Conservation (phyloP, 1,140 invertebrate species). For the Formica selysi region DNA sequence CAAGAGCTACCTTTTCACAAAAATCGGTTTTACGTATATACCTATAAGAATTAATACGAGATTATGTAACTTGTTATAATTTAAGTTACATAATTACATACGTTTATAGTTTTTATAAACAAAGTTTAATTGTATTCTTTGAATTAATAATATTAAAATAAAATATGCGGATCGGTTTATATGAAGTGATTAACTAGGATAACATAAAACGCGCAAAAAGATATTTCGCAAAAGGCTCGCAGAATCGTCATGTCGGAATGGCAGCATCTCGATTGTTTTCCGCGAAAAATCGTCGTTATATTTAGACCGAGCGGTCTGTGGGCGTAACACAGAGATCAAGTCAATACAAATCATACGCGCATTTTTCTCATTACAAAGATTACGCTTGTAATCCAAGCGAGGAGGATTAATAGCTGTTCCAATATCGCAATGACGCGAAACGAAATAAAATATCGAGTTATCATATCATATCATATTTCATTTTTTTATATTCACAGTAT, state of each 20-base stretch:
- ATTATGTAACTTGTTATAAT: neutral
- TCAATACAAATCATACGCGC: slow-evolving; percentile 28
- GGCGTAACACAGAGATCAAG: slow-evolving; percentile 50
- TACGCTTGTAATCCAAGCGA: neutral
- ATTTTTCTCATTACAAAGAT: slow-evolving; percentile 21
- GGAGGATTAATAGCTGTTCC: slow-evolving; percentile 13
- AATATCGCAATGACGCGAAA: neutral
- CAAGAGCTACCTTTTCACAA: neutral
- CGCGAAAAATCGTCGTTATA: slow-evolving; percentile 60
- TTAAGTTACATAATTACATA: neutral
- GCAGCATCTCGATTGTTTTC: slow-evolving; percentile 32
- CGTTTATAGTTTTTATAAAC: neutral
- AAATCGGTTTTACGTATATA: neutral
- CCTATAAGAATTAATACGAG: neutral
- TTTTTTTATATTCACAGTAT: neutral
- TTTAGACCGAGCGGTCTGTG: slow-evolving; percentile 45
- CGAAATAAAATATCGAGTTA: neutral
- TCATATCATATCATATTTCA: neutral
- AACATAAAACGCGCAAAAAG: neutral
- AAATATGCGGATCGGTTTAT: neutral
- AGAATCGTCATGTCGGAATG: neutral
- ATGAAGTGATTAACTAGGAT: neutral
- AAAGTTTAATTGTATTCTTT: neutral
- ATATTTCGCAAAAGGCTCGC: neutral
- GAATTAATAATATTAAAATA: neutral